Evolutionary conservation across 2,888 invertebrate species (phyloP).

Genomic region (Pegoplata infirma): DNA sequence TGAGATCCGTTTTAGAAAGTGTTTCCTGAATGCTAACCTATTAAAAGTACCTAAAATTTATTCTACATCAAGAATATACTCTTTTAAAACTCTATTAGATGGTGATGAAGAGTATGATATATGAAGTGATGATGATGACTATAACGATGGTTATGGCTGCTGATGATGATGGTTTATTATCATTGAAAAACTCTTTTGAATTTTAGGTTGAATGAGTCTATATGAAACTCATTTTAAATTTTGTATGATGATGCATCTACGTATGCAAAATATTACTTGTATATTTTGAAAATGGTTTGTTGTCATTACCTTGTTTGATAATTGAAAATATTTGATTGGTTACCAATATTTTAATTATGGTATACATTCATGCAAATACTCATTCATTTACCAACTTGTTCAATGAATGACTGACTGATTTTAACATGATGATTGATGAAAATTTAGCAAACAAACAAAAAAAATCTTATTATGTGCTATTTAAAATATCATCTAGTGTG

Average conservation of each 20-base stretch:
- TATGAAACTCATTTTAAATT: slow-evolving; percentile 51
- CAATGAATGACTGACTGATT: slow-evolving; percentile 44
- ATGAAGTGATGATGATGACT: background rate
- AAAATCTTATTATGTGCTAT: slow-evolving; percentile 13
- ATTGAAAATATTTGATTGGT: slow-evolving; percentile 64
- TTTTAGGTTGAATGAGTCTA: slow-evolving; percentile 48
- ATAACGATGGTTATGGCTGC: slow-evolving; percentile 36
- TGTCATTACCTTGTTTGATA: slow-evolving; percentile 62
- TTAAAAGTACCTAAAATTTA: too few relatives aligned
- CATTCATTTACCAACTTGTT: too few relatives aligned
- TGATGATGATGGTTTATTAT: slow-evolving; percentile 52
- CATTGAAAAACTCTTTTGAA: slow-evolving; percentile 52
- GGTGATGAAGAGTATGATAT: slow-evolving; percentile 12
- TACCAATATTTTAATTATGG: slow-evolving; percentile 66
- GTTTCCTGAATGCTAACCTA: too few relatives aligned
- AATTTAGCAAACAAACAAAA: slow-evolving; percentile 31
- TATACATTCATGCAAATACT: slow-evolving; percentile 41
- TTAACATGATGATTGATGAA: slow-evolving; percentile 46
- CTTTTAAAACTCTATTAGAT: background rate
- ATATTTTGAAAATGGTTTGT: slow-evolving; percentile 47
- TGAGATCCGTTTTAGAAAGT: too few relatives aligned
- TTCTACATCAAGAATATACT: too few relatives aligned
- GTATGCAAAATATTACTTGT: slow-evolving; percentile 35
- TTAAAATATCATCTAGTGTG: background rate
- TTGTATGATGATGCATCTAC: slow-evolving; percentile 7